Conservation (phyloP, 2,888 invertebrate species). For the Conus canariensis region DNA sequence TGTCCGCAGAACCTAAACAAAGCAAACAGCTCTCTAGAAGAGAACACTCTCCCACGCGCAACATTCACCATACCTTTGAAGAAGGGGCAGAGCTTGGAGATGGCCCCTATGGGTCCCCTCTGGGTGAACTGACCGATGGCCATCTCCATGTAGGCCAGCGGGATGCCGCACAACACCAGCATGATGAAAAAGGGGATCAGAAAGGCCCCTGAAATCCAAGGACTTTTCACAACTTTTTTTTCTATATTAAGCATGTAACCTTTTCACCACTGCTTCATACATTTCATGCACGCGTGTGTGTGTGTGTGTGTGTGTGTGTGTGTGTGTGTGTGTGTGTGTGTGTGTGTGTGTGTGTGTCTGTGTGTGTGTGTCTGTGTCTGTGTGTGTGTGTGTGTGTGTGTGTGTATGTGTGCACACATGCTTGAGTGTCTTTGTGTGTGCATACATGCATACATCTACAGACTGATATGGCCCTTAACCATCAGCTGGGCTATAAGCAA, state of each 20-base stretch:
- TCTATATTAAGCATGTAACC: not conserved
- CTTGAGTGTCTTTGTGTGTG: too few species aligned
- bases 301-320: not conserved
- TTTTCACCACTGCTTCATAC: not conserved
- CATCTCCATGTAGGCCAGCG: slow-evolving; percentile 95
- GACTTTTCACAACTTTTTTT: not conserved
- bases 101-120: slow-evolving; percentile 93
- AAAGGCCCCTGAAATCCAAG: slow-evolving; percentile 87
- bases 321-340: not conserved
- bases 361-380: too few species aligned
- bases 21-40: too few species aligned
- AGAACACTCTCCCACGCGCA: too few species aligned
- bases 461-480: too few species aligned
- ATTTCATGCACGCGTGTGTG: not conserved
- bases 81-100: slow-evolving; percentile 93
- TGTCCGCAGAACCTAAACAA: too few species aligned
- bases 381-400: too few species aligned
- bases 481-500: too few species aligned
- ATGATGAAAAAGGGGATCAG: slow-evolving; percentile 95
- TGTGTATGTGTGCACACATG: not conserved
- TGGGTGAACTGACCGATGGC: slow-evolving; percentile 95
- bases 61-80: slow-evolving; percentile 84
- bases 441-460: not conserved
- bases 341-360: not conserved
- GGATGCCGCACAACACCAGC: slow-evolving; percentile 92